Percentiles rank a stretch among this genome's conserved stretches.
Conservation (phyloP, 2,888 invertebrate genomes). For the Camptogramma bilineatum region DNA sequence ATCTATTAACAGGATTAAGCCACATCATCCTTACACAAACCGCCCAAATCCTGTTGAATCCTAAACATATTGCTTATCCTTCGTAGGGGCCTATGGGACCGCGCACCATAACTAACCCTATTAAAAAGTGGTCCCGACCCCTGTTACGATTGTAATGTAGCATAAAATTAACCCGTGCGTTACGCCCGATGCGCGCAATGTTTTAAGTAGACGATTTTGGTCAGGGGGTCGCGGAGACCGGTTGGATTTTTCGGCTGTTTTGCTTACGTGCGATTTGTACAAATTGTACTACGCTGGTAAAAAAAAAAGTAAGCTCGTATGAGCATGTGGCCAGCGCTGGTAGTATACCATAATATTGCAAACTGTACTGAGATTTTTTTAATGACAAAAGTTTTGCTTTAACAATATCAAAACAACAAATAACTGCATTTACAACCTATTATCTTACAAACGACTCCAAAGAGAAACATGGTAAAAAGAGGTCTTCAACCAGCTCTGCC, state of each 20-base stretch:
- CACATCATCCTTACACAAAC: slow-evolving; percentile 57
- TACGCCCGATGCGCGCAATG: slow-evolving; percentile 71
- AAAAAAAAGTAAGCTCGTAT: too few species aligned
- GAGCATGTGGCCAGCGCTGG: too few species aligned
- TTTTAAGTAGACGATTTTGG: slow-evolving; percentile 60
- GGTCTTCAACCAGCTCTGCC: too few species aligned
- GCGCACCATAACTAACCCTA: slow-evolving; percentile 80
- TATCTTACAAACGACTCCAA: too few species aligned
- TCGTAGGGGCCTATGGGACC: slow-evolving; percentile 64
- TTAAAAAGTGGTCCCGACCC: slow-evolving; percentile 79
- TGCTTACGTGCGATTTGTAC: slow-evolving; percentile 27
- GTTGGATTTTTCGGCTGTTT: slow-evolving; percentile 51
- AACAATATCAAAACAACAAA: too few species aligned
- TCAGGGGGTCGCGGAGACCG: slow-evolving; percentile 51
- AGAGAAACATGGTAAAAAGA: too few species aligned
- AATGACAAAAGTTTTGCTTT: too few species aligned
- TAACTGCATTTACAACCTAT: too few species aligned
- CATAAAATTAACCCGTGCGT: slow-evolving; percentile 83
- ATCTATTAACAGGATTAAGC: slow-evolving; percentile 48
- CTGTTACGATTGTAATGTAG: slow-evolving; percentile 76
- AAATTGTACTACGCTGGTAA: not conserved
- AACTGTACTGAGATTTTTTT: too few species aligned
- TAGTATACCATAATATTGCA: too few species aligned
- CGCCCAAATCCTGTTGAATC: slow-evolving; percentile 63
- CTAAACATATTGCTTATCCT: slow-evolving; percentile 74